A percentile compares a stretch with the other conserved stretches of the same genome.
Conservation (phyloP, 2,113 vertebrate genomes). For the Penelope pileata region DNA sequence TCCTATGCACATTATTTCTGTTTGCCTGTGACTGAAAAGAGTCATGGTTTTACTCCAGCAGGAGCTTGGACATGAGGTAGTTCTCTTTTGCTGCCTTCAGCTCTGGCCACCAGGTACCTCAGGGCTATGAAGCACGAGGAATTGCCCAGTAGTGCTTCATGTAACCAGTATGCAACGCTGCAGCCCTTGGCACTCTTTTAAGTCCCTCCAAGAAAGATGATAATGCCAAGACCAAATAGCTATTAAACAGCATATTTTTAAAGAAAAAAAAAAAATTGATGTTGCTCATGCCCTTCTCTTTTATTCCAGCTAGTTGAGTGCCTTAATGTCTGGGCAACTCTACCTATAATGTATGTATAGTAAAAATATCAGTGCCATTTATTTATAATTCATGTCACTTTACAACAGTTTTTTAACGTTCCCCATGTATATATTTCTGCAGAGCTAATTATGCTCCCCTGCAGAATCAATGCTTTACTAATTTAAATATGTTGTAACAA, state of each 20-base stretch:
- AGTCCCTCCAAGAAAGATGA: background rate
- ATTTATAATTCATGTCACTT: constrained; percentile 26
- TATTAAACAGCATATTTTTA: background rate
- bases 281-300: background rate
- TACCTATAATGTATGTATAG: background rate
- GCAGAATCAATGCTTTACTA: constrained; percentile 31
- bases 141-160: accelerated
- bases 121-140: accelerated
- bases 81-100: background rate
- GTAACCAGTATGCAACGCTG: background rate
- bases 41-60: background rate
- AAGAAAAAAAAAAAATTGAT: background rate
- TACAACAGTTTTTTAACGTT: background rate
- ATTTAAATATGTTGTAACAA: constrained; percentile 42
- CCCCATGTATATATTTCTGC: background rate
- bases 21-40: background rate
- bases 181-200: background rate
- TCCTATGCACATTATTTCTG: background rate
- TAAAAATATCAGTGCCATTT: background rate
- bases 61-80: background rate
- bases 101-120: background rate
- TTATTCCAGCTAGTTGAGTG: background rate
- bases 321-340: background rate
- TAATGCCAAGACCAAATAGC: background rate
- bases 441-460: constrained; percentile 19